These are phyloP conservation scores for Sminthurinus aureus DNA, from an alignment of 2,888 invertebrate genomes.

Conservation along the genomic window DNA sequence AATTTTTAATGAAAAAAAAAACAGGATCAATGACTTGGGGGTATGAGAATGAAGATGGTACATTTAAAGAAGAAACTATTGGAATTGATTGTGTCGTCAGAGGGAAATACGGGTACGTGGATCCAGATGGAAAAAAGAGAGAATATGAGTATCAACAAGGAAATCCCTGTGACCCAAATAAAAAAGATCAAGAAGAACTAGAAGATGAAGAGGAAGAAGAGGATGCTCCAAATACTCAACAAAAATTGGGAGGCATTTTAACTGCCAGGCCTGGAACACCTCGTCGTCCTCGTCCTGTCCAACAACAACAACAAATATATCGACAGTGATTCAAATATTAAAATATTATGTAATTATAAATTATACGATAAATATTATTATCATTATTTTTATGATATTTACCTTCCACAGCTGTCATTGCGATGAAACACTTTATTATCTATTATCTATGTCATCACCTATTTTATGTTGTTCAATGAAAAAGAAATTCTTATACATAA, in stretches of 20 bases:
- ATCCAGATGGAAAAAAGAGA: slow-evolving; percentile 59
- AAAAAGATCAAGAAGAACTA: slow-evolving; percentile 46
- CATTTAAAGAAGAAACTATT: slow-evolving; percentile 59
- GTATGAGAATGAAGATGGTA: slow-evolving; percentile 59
- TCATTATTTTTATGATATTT: too few species aligned
- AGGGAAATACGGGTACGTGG: slow-evolving; percentile 59
- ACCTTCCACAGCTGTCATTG: too few species aligned
- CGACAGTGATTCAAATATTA: not conserved
- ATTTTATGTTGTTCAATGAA: too few species aligned
- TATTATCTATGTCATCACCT: too few species aligned
- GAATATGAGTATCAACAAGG: slow-evolving; percentile 59
- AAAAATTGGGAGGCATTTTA: slow-evolving; percentile 47
- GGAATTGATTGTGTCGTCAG: slow-evolving; percentile 59
- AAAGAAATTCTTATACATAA: too few species aligned
- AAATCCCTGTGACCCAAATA: slow-evolving; percentile 59
- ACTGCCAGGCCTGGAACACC: slow-evolving; percentile 51
- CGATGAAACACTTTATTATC: too few species aligned
- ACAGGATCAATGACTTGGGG: slow-evolving; percentile 59
- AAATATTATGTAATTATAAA: too few species aligned
- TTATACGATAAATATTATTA: too few species aligned
- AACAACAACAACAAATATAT: slow-evolving; percentile 35
- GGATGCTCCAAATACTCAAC: slow-evolving; percentile 36
- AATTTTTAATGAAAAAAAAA: too few species aligned
- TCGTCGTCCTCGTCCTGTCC: slow-evolving; percentile 36
- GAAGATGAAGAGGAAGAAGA: slow-evolving; percentile 46